phyloP scores from a whole-genome alignment of 1,140 invertebrate genomes.

The Phocides pigmalion region DNA sequence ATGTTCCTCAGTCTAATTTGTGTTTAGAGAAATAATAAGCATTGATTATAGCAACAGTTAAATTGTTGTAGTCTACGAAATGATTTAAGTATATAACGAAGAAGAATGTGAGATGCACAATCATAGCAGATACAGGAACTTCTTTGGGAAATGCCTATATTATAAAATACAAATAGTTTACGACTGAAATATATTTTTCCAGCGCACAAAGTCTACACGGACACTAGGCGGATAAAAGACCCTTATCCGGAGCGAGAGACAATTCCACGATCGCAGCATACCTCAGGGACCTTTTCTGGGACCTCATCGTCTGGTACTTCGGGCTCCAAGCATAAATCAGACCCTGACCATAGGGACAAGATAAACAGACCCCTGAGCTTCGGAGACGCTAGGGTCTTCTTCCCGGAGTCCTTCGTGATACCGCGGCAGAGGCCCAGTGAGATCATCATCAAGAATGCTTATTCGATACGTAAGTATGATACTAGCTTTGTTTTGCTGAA shows the following conservation, averaged over 20 bases:
- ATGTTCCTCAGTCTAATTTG: too few species aligned
- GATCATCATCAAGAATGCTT: conserved; percentile 62
- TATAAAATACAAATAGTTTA: too few species aligned
- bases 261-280: conserved; percentile 56
- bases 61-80: too few species aligned
- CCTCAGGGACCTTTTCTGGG: conserved; percentile 75
- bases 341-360: conserved; percentile 58
- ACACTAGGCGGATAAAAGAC: conserved; percentile 63
- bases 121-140: too few species aligned
- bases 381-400: conserved; percentile 76
- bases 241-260: conserved; percentile 57
- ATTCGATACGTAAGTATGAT: conserved; percentile 69
- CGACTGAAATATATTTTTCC: too few species aligned
- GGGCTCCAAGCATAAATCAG: conserved; percentile 71
- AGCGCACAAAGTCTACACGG: conserved; percentile 73
- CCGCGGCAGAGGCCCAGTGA: conserved; percentile 65
- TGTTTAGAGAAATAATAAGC: too few species aligned
- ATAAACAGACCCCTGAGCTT: conserved; percentile 64
- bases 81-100: too few species aligned
- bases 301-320: conserved; percentile 80
- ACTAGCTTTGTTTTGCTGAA: background rate
- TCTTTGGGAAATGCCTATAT: too few species aligned
- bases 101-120: too few species aligned
- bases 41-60: too few species aligned
- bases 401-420: conserved; percentile 78